Evolutionary conservation across 2,113 vertebrate species (phyloP).

Genomic region (Platichthys flesus): DNA sequence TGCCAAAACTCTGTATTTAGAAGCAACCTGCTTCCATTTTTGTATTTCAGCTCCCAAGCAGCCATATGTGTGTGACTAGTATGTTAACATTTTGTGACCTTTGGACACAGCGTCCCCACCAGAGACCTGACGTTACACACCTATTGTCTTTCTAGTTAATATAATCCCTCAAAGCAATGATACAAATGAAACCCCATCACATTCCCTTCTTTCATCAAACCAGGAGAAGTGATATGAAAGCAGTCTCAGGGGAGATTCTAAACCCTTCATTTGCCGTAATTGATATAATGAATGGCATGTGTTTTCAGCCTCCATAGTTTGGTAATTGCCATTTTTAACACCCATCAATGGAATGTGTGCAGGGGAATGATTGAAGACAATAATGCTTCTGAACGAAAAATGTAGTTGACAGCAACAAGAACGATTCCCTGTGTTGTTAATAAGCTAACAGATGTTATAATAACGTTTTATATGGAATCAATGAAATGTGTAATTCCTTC

Average conservation of each 20-base stretch:
- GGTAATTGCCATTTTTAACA: slow-evolving; percentile 83
- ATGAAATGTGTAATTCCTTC: slow-evolving; percentile 73
- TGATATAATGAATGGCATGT: slow-evolving; percentile 82
- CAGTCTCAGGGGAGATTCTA: slow-evolving; percentile 77
- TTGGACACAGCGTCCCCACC: slow-evolving; percentile 17
- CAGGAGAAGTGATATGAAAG: slow-evolving; percentile 67
- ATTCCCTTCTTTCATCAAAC: slow-evolving; percentile 66
- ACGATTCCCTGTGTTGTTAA: slow-evolving; percentile 70
- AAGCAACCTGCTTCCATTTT: slow-evolving; percentile 13
- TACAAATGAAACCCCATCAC: slow-evolving; percentile 53
- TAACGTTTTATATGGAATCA: slow-evolving; percentile 70
- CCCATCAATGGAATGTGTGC: slow-evolving; percentile 79
- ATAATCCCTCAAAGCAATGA: slow-evolving; percentile 45
- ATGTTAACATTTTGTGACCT: slow-evolving; percentile 32
- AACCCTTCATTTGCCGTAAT: slow-evolving; percentile 82
- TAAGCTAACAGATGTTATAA: slow-evolving; percentile 71
- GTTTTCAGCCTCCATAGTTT: slow-evolving; percentile 69
- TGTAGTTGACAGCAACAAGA: slow-evolving; percentile 69
- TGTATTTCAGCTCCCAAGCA: slow-evolving; percentile 8
- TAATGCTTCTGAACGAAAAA: slow-evolving; percentile 75
- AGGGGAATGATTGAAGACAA: slow-evolving; percentile 75
- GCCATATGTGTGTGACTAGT: background rate
- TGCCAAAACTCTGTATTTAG: slow-evolving; percentile 1
- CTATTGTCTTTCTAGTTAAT: slow-evolving; percentile 34
- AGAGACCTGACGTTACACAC: slow-evolving; percentile 23